Base-by-base conservation (phyloP, 2,888 invertebrate genomes). In the Callinectes sapidus region DNA sequence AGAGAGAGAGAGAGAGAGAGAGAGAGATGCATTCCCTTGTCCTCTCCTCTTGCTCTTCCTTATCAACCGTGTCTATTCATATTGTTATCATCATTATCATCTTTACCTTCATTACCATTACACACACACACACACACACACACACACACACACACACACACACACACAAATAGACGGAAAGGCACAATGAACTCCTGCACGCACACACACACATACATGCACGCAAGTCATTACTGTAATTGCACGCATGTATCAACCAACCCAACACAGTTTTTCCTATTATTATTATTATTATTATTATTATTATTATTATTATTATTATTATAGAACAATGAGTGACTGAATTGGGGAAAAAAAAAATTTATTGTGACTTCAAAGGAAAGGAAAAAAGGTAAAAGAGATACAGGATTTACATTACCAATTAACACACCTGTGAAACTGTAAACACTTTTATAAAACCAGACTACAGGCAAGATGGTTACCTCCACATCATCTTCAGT, bases 1-100 rank as follows among this genome's bases (percentile, higher is more conserved):
- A 61, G 61, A 61, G 61, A 61, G 61, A 61, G 61, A 61, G 61
- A 61, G 61, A 61, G 61, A 61, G 61, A 61, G 61, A 61, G 61
- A 61, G 61, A 61, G 61, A 61, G 61, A 61, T 23, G 18, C 61
- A 61, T 61, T 18, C 61, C 18, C 23, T 61, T 23, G 61, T 71
- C 28, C 71, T 71, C 32, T 81, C 10, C n/a, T 81, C 35, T 8
- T 32, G 18, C 81, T 81, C 16, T 35, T 81, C 18, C 14, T 35
- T 35, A 35, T 81, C 77, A n/a, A n/a, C n/a, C 35, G 23, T 28
- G 3, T n/a, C 28, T n/a, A 0, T n/a, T 71, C 8, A 2, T 71
- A 28, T 10, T 28, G 2, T 71, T 28, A 28, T 71, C 71, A 10
- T 81, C 35, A 32, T 35, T 10, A 10, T 81, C 71, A 28, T 71